Evolutionary conservation across 2,797 vertebrate genomes (phyloP).

Genomic region (Holocentrus rufus): DNA sequence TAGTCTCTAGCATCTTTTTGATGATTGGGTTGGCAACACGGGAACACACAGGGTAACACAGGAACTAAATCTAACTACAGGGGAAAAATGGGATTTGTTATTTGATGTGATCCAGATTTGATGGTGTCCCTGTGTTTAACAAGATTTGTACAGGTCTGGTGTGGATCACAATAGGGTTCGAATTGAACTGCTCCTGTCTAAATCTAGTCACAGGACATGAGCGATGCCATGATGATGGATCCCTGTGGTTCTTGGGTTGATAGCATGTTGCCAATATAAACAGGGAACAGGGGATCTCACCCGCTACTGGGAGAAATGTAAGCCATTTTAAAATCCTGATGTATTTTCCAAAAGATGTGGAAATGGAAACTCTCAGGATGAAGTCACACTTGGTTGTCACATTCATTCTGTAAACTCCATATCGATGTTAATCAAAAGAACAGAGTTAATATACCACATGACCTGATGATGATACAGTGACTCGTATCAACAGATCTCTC

Average conservation of each 20-base stretch:
- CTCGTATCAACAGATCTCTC: background rate
- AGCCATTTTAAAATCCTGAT: constrained; percentile 53
- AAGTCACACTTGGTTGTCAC: constrained; percentile 33
- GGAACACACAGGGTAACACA: no score
- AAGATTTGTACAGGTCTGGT: constrained; percentile 4
- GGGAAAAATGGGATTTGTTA: background rate
- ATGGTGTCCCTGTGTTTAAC: constrained; percentile 14
- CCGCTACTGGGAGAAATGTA: constrained; percentile 57
- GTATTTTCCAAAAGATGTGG: constrained; percentile 40
- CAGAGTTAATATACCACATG: background rate
- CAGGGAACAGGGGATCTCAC: constrained; percentile 50
- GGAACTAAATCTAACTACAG: no score
- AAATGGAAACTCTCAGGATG: constrained; percentile 36
- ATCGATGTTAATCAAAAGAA: constrained; percentile 21
- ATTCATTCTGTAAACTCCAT: constrained; percentile 1
- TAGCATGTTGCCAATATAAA: constrained; percentile 46
- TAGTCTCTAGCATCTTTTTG: no score
- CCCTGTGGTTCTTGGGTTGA: constrained; percentile 48
- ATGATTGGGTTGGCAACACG: no score
- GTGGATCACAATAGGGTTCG: constrained; percentile 7
- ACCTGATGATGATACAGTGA: background rate
- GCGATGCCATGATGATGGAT: constrained; percentile 58
- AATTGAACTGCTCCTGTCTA: constrained; percentile 38
- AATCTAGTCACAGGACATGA: constrained; percentile 51
- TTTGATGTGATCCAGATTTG: background rate